A percentile compares a stretch with the other conserved stretches of the same genome.
These are phyloP conservation scores for Ursus arctos DNA, from an alignment of 2,113 vertebrate species.

Conservation along the genomic window DNA sequence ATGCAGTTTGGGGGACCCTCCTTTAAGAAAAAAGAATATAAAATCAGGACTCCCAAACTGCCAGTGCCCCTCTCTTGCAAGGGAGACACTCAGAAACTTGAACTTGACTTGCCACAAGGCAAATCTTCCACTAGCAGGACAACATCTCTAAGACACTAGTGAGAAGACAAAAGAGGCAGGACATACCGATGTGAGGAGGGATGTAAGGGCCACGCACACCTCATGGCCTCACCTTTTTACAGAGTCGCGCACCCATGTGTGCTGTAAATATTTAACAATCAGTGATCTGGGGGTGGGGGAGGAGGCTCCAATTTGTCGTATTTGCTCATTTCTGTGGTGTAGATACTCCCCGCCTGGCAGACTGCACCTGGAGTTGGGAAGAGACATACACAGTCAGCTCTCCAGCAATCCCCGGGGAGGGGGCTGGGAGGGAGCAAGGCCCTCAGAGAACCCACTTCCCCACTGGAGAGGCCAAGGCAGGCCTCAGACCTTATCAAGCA, in stretches of 20 bases:
- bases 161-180: not conserved
- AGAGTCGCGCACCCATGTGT: accelerated
- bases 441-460: not conserved
- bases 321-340: not conserved
- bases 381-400: not conserved
- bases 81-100: not conserved
- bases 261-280: accelerated
- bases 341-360: not conserved
- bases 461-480: not conserved
- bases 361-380: not conserved
- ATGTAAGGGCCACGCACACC: not conserved
- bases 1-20: not conserved
- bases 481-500: not conserved
- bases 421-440: not conserved
- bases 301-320: not conserved
- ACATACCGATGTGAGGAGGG: not conserved
- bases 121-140: not conserved
- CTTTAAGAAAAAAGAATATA: not conserved
- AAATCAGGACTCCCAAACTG: not conserved
- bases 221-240: not conserved
- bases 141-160: not conserved
- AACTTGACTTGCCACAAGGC: not conserved
- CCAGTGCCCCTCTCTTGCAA: not conserved
- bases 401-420: not conserved
- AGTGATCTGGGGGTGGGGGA: accelerated